phyloP scores from a whole-genome alignment of 1,140 invertebrate genomes.

The Orius insidiosus region DNA sequence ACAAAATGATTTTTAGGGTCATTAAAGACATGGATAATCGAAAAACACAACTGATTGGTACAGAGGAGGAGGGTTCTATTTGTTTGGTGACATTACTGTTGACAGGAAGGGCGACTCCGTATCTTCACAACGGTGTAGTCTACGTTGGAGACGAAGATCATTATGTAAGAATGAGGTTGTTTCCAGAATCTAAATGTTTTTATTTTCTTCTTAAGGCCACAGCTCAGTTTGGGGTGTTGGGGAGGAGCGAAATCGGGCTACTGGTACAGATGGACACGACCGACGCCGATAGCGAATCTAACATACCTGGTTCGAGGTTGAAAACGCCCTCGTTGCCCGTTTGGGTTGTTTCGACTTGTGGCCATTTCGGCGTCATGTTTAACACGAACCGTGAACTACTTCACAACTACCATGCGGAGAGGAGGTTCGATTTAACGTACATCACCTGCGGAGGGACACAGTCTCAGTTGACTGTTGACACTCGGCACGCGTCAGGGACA shows the following conservation, averaged over 20 bases:
- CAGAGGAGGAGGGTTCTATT: slow-evolving; percentile 52
- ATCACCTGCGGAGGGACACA: slow-evolving; percentile 56
- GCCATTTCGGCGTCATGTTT: slow-evolving; percentile 58
- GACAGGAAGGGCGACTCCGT: slow-evolving; percentile 56
- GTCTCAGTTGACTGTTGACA: slow-evolving; percentile 48
- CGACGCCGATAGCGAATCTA: slow-evolving; percentile 22
- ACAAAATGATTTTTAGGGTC: slow-evolving; percentile 32
- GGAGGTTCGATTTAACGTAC: slow-evolving; percentile 56
- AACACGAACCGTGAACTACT: slow-evolving; percentile 62
- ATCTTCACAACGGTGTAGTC: slow-evolving; percentile 68
- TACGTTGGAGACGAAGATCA: slow-evolving; percentile 61
- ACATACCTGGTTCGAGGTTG: slow-evolving; percentile 51
- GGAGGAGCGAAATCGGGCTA: slow-evolving; percentile 52
- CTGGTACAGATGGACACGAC: slow-evolving; percentile 43
- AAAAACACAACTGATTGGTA: slow-evolving; percentile 34
- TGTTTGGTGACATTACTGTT: slow-evolving; percentile 51
- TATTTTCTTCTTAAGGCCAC: too few species aligned
- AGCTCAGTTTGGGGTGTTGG: slow-evolving; percentile 52
- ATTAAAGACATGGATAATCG: slow-evolving; percentile 47
- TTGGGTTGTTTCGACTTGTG: slow-evolving; percentile 56
- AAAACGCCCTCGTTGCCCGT: slow-evolving; percentile 68
- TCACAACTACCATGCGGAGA: slow-evolving; percentile 65
- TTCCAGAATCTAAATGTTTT: not conserved
- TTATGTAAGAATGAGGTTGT: slow-evolving; percentile 34
- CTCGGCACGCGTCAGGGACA: slow-evolving; percentile 37